phyloP scores from a whole-genome alignment of 2,888 invertebrate genomes.

The Junonia oenone region DNA sequence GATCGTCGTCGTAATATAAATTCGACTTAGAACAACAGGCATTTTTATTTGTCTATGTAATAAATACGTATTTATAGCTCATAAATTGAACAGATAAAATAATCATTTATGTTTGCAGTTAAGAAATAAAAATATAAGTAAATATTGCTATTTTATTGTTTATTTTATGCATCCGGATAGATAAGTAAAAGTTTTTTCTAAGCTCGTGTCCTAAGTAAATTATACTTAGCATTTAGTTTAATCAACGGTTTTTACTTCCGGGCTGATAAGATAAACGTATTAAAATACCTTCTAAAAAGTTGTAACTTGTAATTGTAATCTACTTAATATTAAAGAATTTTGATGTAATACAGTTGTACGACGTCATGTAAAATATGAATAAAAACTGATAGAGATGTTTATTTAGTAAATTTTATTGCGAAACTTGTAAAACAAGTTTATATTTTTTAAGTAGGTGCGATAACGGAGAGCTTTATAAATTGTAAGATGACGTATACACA shows the following conservation, averaged over 20 bases:
- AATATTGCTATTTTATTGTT: neutral
- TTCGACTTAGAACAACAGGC: neutral
- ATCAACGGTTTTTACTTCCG: slow-evolving; percentile 34
- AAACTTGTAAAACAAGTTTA: neutral
- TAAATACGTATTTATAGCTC: neutral
- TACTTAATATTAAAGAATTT: neutral
- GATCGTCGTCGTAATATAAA: neutral
- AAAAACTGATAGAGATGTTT: neutral
- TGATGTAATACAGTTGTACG: neutral
- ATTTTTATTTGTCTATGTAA: neutral
- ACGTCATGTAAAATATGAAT: neutral
- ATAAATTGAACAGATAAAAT: neutral
- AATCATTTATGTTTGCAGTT: neutral
- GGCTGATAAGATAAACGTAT: slow-evolving; percentile 35
- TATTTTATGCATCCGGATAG: neutral
- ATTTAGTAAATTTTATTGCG: neutral
- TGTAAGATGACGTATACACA: neutral
- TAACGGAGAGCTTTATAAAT: neutral
- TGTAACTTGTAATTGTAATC: neutral
- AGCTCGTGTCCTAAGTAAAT: slow-evolving; percentile 24
- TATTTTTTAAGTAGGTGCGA: neutral
- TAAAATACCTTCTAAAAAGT: slow-evolving; percentile 12
- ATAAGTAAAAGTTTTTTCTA: neutral
- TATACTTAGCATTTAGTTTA: slow-evolving; percentile 11
- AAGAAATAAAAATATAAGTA: neutral